Base-by-base conservation (phyloP, 2,113 vertebrate species). In the Dascyllus trimaculatus region DNA sequence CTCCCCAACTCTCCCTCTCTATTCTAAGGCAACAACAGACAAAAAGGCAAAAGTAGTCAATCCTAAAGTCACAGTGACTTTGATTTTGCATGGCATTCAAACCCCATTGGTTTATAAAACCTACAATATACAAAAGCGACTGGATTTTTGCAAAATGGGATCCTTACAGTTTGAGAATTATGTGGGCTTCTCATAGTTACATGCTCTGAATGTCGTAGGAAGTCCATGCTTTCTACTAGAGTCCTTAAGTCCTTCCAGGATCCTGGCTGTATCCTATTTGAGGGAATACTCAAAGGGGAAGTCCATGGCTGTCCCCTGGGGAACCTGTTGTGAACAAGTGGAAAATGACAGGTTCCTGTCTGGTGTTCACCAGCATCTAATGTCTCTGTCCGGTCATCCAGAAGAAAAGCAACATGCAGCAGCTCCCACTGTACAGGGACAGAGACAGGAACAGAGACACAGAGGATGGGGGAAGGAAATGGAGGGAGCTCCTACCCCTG, bases 341-440 rank as follows among this genome's bases (percentile, higher is more conserved):
- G 75, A 82, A 89, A 92, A 90, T 92, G 86, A 87, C 87, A 87
- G 81, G 80, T 77, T 89, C 70, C 71, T 84, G 69, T 89, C 60
- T 70, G 77, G 62, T 72, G 78, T 62, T 82, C 21, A 25, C 72
- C 81, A 78, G 82, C 71, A 72, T 60, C 54, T 58, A 75, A 87
- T 73, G 81, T 85, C 66, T 66, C 72, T 85, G 87, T 75, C 63
- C 49, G 53, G 80, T 91, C 92, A 91, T 75, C 82, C 75, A 69
- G 66, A 92, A 90, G 81, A 81, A 75, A 85, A 67, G 53, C 80
- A 73, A 60, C 78, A 72, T 57, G 64, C 40, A 77, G 71, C 64
- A n/a, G 22, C 38, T 80, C 40, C 54, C 51, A 25, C 75, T 80
- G 65, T 56, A 80, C 66, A 52, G 51, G 45, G 60, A 84, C 25